Percentiles rank a stretch among this genome's conserved stretches.
Conservation (phyloP, 2,113 vertebrate genomes). For the Oncorhynchus clarkii region DNA sequence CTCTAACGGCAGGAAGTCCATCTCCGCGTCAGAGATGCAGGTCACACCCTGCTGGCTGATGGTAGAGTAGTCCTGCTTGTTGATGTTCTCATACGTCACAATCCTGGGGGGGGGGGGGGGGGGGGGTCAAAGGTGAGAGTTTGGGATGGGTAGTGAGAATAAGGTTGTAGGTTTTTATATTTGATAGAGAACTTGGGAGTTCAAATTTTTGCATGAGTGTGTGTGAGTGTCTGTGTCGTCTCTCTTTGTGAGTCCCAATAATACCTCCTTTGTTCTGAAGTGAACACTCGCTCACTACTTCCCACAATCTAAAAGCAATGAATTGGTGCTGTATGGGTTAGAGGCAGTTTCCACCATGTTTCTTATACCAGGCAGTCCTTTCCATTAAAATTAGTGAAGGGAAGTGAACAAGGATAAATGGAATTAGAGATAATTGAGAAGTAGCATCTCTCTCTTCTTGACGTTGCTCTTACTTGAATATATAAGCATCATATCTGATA, state of each 20-base stretch:
- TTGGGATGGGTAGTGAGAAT: not conserved
- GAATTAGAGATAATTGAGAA: too few species aligned
- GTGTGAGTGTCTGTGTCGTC: not conserved
- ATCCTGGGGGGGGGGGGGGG: constrained; percentile 58
- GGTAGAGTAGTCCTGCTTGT: constrained; percentile 75
- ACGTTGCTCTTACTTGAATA: constrained; percentile 55
- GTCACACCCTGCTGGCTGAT: constrained; percentile 71
- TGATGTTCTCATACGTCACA: constrained; percentile 67
- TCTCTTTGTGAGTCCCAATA: too few species aligned
- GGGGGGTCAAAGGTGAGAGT: not conserved
- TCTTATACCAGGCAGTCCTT: too few species aligned
- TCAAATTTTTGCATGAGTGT: not conserved
- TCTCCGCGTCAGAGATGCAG: constrained; percentile 52
- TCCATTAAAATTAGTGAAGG: too few species aligned
- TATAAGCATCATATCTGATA: constrained; percentile 69
- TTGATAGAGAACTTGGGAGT: not conserved
- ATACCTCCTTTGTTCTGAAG: too few species aligned
- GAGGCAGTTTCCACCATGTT: too few species aligned
- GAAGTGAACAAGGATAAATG: too few species aligned
- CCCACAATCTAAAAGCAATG: too few species aligned
- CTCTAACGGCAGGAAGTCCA: constrained; percentile 62
- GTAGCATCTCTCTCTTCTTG: constrained; percentile 14
- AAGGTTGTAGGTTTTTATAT: not conserved
- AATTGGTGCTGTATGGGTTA: too few species aligned
- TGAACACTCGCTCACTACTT: too few species aligned